Conservation (phyloP, 2,797 vertebrate species). For the Monodelphis domestica region DNA sequence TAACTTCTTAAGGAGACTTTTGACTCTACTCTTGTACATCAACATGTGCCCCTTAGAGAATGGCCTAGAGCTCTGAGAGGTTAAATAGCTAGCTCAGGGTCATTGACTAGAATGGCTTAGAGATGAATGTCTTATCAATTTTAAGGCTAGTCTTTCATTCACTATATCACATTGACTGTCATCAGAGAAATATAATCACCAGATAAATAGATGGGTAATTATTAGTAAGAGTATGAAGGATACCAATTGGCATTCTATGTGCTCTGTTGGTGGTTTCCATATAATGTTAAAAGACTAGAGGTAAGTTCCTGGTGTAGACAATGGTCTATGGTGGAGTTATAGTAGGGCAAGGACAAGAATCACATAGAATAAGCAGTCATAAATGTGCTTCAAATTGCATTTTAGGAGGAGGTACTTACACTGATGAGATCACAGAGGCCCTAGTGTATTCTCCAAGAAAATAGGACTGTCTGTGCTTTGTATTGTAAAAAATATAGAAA, state of each 20-base stretch:
- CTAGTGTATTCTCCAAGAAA: slow-evolving; percentile 27
- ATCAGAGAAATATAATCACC: not conserved
- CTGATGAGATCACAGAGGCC: not conserved
- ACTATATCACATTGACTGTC: not conserved
- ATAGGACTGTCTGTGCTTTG: not conserved
- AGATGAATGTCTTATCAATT: not conserved
- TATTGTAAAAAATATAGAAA: not conserved
- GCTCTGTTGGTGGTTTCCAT: not conserved
- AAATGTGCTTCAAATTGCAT: not conserved
- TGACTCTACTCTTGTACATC: not conserved
- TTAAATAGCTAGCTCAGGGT: not conserved
- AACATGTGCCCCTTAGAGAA: not conserved
- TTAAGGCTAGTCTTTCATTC: not conserved
- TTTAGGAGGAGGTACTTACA: not conserved
- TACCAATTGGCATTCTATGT: not conserved
- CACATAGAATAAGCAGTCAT: not conserved
- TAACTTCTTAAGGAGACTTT: not conserved
- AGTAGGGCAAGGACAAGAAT: not conserved
- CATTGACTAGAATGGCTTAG: not conserved
- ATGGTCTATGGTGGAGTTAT: not conserved
- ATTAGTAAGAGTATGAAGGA: not conserved
- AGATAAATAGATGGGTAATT: not conserved
- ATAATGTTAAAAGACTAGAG: not conserved
- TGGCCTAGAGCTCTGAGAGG: not conserved
- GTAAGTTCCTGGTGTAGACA: not conserved